These are phyloP conservation scores for Atherinomorus stipes DNA, from an alignment of 2,113 vertebrate species.

Conservation along the genomic window DNA sequence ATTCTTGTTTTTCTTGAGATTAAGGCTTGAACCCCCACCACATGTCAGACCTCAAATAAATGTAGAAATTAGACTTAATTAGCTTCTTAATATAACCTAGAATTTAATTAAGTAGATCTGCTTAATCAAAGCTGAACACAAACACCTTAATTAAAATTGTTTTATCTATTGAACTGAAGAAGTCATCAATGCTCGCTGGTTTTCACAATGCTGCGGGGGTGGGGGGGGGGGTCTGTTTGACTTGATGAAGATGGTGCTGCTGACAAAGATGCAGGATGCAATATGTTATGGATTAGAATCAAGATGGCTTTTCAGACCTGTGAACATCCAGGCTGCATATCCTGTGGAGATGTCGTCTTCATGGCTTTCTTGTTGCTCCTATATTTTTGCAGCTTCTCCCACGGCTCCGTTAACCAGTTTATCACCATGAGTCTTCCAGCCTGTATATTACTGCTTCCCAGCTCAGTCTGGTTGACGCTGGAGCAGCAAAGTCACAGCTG, in stretches of 20 bases:
- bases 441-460: slow-evolving; percentile 61
- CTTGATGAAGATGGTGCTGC: slow-evolving; percentile 21
- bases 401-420: slow-evolving; percentile 37
- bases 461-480: slow-evolving; percentile 62
- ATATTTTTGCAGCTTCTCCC: slow-evolving; percentile 19
- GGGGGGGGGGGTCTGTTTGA: background rate
- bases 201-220: slow-evolving; percentile 30
- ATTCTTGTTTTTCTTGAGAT: slow-evolving; percentile 26
- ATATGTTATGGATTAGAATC: slow-evolving; percentile 53
- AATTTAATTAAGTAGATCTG: slow-evolving; percentile 73
- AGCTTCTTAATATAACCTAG: slow-evolving; percentile 59
- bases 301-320: slow-evolving; percentile 18
- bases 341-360: slow-evolving; percentile 40
- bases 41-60: slow-evolving; percentile 27
- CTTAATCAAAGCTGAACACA: slow-evolving; percentile 69
- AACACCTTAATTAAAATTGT: slow-evolving; percentile 78
- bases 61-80: slow-evolving; percentile 62
- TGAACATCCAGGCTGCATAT: slow-evolving; percentile 38
- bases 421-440: slow-evolving; percentile 49
- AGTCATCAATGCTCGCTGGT: slow-evolving; percentile 49
- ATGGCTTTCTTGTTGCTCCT: slow-evolving; percentile 46
- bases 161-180: slow-evolving; percentile 59
- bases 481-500: slow-evolving; percentile 57
- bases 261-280: slow-evolving; percentile 5
- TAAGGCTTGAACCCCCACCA: slow-evolving; percentile 16